A percentile compares a stretch with the other conserved stretches of the same genome.
phyloP scores from a whole-genome alignment of 1,140 invertebrate genomes.

The Ostrea denselamellosa region DNA sequence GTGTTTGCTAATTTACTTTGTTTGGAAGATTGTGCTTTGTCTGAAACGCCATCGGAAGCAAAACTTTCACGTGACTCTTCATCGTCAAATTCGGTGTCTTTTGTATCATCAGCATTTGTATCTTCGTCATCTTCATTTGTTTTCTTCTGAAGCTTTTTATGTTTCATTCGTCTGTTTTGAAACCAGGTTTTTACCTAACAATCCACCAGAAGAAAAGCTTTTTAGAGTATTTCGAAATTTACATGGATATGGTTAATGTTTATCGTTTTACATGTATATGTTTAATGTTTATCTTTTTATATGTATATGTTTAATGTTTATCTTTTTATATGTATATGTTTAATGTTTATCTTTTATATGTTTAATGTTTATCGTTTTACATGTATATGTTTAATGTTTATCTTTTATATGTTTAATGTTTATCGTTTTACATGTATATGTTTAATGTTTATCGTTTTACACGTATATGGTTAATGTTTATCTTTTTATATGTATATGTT shows the following conservation, averaged over 20 bases:
- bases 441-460: too few relatives aligned
- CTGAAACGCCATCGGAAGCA: constrained; percentile 48
- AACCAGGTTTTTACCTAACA: constrained; percentile 96
- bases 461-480: too few relatives aligned
- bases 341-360: too few relatives aligned
- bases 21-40: constrained; percentile 36
- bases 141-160: constrained; percentile 95
- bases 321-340: too few relatives aligned
- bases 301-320: too few relatives aligned
- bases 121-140: constrained; percentile 80
- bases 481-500: too few relatives aligned
- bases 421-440: too few relatives aligned
- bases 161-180: constrained; percentile 97
- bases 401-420: too few relatives aligned
- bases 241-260: background rate
- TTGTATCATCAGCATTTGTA: constrained; percentile 46
- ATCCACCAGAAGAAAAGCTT: constrained; percentile 51
- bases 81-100: constrained; percentile 56
- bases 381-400: too few relatives aligned
- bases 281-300: too few relatives aligned
- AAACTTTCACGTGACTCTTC: constrained; percentile 53
- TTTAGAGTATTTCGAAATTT: background rate
- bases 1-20: constrained; percentile 38
- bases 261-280: background rate
- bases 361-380: too few relatives aligned